phyloP scores from a whole-genome alignment of 2,113 vertebrate genomes.

The Miniopterus natalensis region DNA sequence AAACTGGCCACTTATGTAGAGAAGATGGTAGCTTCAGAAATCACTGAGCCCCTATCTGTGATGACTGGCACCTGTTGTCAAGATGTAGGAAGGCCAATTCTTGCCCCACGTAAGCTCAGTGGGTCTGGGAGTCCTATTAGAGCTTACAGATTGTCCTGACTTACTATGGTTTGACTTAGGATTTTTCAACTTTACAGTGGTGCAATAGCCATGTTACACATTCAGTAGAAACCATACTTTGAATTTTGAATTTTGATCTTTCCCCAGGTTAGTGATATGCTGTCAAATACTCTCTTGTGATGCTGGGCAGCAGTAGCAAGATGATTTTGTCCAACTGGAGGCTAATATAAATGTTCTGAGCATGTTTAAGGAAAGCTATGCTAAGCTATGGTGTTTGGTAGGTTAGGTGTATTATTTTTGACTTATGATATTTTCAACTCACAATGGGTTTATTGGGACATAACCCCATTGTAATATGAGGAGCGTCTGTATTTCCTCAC shows the following conservation, averaged over 20 bases:
- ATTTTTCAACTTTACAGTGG: neutral
- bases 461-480: neutral
- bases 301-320: too few species aligned
- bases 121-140: neutral
- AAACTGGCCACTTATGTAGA: neutral
- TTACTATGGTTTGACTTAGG: neutral
- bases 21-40: neutral
- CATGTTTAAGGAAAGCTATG: too few species aligned
- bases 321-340: too few species aligned
- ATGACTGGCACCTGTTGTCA: neutral
- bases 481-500: neutral
- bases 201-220: neutral
- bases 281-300: neutral
- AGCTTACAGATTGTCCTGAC: neutral
- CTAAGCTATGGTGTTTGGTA: too few species aligned
- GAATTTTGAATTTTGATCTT: neutral
- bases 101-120: neutral
- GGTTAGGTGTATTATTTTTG: too few species aligned
- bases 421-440: neutral
- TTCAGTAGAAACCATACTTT: neutral
- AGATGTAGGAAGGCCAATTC: neutral
- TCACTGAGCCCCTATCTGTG: neutral
- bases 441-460: neutral
- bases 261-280: neutral
- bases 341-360: too few species aligned